Base-by-base conservation (phyloP, 2,888 invertebrate species). In the Dynastes tityus region DNA sequence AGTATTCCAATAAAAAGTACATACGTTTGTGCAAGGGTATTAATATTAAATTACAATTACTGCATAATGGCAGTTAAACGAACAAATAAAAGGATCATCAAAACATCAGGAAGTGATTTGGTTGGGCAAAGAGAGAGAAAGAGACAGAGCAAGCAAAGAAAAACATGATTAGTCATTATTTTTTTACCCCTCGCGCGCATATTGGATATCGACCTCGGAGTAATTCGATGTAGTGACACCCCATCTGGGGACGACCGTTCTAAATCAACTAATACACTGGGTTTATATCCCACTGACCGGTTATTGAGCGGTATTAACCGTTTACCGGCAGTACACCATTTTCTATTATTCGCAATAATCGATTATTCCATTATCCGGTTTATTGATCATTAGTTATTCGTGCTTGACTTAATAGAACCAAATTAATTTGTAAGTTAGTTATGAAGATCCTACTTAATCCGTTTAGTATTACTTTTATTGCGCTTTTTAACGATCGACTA, bases 331-430 rank as follows among this genome's bases (percentile, higher is more conserved):
- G 73, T 58, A 67, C 37, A 70, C 58, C 73, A 58, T 73, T 73
- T 73, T 73, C 73, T 73, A 73, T 73, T 73, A 73, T 73, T 73
- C 73, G 73, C 73, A 40, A 58, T 73, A 73, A 73, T 73, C 73
- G 73, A 73, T 73, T 73, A 73, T 73, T 73, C 73, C 73, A 73
- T 73, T 73, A 73, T 73, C 55, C 73, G 73, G 40, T 58, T 73
- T 73, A 73, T 73, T 73, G 73, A 73, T 58, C 58, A 73, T 73
- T 58, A 73, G 73, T 73, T 73, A 73, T 73, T 73, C 73, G 73
- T 73, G 73, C 73, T 58, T 73, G 58, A 22, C 58, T 73, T 73
- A 73, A 73, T 73, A 37, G 73, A 22, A 58, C 58, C 16, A 45
- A 22, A 58, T 58, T 58, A 45, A 45, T 45, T 22, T 45, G 9